Percentiles rank a stretch among this genome's conserved stretches.
Conservation (phyloP, 2,797 vertebrate species). For the Paratrypauchen microcephalus region DNA sequence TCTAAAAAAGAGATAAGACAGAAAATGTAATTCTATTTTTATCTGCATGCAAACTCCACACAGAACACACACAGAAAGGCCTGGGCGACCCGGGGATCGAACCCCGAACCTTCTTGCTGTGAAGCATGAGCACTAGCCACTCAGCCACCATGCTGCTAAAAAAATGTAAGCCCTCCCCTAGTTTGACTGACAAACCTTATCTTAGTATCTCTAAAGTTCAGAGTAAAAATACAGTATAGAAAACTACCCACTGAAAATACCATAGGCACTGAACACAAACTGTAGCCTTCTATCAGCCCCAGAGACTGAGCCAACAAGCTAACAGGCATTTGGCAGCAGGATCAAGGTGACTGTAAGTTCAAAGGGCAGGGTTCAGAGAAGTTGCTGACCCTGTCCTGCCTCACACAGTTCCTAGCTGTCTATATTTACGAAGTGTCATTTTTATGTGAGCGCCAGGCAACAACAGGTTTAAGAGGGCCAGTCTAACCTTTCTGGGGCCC, state of each 20-base stretch:
- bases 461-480: constrained; percentile 79
- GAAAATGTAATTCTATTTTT: no score
- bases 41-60: no score
- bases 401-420: constrained; percentile 57
- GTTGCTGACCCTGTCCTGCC: constrained; percentile 57
- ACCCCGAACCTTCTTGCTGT: no score
- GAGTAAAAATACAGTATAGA: neutral
- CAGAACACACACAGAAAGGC: no score
- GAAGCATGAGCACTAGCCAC: no score
- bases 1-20: no score
- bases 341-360: constrained; percentile 67
- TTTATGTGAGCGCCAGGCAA: constrained; percentile 78
- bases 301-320: constrained; percentile 22
- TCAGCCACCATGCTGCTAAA: no score
- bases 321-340: constrained; percentile 46
- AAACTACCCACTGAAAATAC: neutral
- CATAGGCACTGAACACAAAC: neutral
- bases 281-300: neutral
- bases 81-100: no score
- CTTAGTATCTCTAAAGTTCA: no score
- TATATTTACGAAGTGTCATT: constrained; percentile 82
- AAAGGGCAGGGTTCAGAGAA: constrained; percentile 71
- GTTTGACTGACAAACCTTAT: no score
- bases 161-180: no score
- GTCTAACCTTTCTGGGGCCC: constrained; percentile 72